A percentile compares a stretch with the other conserved stretches of the same genome.
Conservation (phyloP, 2,888 invertebrate species). For the Thymelicus lineola region DNA sequence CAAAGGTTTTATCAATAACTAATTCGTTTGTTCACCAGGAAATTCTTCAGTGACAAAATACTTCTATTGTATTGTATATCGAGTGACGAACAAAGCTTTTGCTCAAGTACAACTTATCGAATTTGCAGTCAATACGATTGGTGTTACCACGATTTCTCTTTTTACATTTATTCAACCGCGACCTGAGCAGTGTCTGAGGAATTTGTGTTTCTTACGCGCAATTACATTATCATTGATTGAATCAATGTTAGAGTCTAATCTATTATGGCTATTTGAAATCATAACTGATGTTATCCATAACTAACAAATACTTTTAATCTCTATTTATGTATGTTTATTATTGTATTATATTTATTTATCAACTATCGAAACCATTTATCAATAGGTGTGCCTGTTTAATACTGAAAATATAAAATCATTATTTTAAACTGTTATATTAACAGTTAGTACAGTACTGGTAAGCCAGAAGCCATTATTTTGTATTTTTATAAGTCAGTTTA, state of each 20-base stretch:
- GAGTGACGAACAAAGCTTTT: slow-evolving; percentile 14
- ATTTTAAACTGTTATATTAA: too few relatives aligned
- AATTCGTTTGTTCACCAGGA: slow-evolving; percentile 6
- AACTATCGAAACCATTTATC: too few relatives aligned
- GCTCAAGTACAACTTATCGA: slow-evolving; percentile 14
- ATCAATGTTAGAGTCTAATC: neutral
- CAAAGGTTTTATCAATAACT: slow-evolving; percentile 30
- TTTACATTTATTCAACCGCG: slow-evolving; percentile 25
- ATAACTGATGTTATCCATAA: too few relatives aligned
- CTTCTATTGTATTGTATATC: neutral
- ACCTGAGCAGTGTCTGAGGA: slow-evolving; percentile 20
- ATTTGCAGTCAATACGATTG: slow-evolving; percentile 32
- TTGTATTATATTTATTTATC: too few relatives aligned
- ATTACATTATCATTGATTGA: slow-evolving; percentile 8
- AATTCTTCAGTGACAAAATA: neutral
- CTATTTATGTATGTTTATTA: too few relatives aligned
- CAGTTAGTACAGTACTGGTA: too few relatives aligned
- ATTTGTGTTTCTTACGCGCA: slow-evolving; percentile 17
- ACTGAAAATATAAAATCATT: too few relatives aligned
- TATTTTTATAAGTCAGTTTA: too few relatives aligned
- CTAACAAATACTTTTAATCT: too few relatives aligned
- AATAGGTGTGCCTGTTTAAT: too few relatives aligned
- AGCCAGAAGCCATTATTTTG: too few relatives aligned
- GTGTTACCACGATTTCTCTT: slow-evolving; percentile 34
- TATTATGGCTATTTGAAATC: too few relatives aligned